Percentiles rank a stretch among this genome's conserved stretches.
phyloP scores from a whole-genome alignment of 2,113 vertebrate species.

The Antigone vipio region DNA sequence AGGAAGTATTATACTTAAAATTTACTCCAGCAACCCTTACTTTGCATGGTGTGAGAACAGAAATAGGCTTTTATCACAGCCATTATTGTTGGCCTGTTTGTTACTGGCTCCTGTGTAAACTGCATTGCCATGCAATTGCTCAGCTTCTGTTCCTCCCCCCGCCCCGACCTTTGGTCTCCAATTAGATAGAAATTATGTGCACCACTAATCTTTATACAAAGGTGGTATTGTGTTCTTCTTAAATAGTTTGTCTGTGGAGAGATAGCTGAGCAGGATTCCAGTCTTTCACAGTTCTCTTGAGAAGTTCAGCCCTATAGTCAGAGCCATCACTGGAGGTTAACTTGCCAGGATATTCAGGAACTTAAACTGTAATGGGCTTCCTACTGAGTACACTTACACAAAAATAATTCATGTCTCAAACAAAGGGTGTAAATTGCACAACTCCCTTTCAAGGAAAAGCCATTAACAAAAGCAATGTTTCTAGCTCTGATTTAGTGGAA shows the following conservation, averaged over 20 bases:
- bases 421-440: not conserved
- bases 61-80: not conserved
- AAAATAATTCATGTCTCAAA: not conserved
- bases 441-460: not conserved
- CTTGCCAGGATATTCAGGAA: not conserved
- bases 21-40: not conserved
- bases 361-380: not conserved
- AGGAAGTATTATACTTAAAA: not conserved
- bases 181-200: not conserved
- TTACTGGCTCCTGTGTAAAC: not conserved
- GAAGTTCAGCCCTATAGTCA: not conserved
- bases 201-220: not conserved
- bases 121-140: accelerated
- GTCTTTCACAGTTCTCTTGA: not conserved
- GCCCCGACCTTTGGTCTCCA: not conserved
- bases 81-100: not conserved
- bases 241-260: not conserved
- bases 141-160: not conserved
- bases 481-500: not conserved
- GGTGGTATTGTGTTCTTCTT: not conserved
- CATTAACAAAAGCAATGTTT: not conserved
- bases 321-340: not conserved
- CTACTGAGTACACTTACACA: not conserved
- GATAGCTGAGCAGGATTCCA: not conserved
- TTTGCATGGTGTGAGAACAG: not conserved